Evolutionary conservation across 2,888 invertebrate genomes (phyloP).

Genomic region (Agrochola circellaris): DNA sequence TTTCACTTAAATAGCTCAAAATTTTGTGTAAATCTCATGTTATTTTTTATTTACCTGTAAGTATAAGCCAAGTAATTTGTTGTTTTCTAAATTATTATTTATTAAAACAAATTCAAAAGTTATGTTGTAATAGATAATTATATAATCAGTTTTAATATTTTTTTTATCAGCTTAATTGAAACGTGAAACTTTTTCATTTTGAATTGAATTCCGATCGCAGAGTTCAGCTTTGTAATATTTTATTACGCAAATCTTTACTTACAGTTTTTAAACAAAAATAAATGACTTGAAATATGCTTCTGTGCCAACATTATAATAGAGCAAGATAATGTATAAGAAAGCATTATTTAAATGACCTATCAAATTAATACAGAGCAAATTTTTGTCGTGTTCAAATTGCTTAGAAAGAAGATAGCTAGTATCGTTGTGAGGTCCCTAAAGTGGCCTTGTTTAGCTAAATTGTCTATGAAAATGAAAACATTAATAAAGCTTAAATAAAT

Average conservation of each 20-base stretch:
- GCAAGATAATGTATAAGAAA: slow-evolving; percentile 13
- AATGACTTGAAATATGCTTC: neutral
- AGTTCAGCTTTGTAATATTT: neutral
- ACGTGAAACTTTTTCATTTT: slow-evolving; percentile 9
- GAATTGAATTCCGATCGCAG: neutral
- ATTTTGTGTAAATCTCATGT: neutral
- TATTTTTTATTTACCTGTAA: neutral
- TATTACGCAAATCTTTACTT: neutral
- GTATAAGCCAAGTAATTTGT: neutral
- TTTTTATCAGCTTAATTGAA: neutral
- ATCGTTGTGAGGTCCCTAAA: slow-evolving; percentile 40
- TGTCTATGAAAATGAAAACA: slow-evolving; percentile 64
- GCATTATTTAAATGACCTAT: slow-evolving; percentile 51
- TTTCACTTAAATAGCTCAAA: slow-evolving; percentile 19
- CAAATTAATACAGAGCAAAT: slow-evolving; percentile 47
- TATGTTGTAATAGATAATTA: neutral
- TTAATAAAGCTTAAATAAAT: slow-evolving; percentile 61
- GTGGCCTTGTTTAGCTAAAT: slow-evolving; percentile 64
- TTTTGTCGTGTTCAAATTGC: slow-evolving; percentile 48
- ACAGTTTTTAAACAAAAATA: slow-evolving; percentile 1
- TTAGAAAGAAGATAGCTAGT: slow-evolving; percentile 48
- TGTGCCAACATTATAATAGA: neutral
- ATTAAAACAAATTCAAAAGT: neutral
- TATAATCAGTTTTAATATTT: neutral
- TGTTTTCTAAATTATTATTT: neutral